Base-by-base conservation (phyloP, 1,140 invertebrate species). In the Drosophila orosa region DNA sequence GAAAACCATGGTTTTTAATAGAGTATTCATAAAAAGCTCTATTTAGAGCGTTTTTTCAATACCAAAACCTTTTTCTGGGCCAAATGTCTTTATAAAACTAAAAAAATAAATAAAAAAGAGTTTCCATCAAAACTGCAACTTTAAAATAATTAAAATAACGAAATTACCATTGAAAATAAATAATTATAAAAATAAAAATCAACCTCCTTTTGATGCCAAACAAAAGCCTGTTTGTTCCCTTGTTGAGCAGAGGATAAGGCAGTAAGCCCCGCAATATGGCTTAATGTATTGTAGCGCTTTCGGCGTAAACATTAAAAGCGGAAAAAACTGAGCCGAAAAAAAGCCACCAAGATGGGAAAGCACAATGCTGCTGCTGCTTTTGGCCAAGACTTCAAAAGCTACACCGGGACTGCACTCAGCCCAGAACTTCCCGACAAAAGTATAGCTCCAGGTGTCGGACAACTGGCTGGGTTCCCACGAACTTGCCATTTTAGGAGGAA, bases 281-380 rank as follows among this genome's bases (percentile, higher is more conserved):
- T 81, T 87, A 89, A 87, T 87, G 84, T 78, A 61, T 68, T 89
- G 84, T 44, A 74, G 27, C 68, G 84, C 84, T 78, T 57, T 45
- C 39, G 84, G 80, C 84, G 17, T 25, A 59, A 59, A 62, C 75
- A 65, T 83, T 78, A 63, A 45, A 27, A 62, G 31, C 31, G 9
- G 9, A 35, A 37, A 37, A 25, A 48, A 39, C 15, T 39, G 31
- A 19, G 15, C n/a, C 9, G 22, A 39, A 58, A 77, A 65, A 42
- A 37, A 54, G 5, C 31, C n/a, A 3, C 17, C 17, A 56, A 50
- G 61, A 63, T 65, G 19, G 17, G n/a, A 33, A n/a, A 24, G 27
- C 40, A 47, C 35, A 67, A 61, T 67, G 67, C 58, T 35, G 52
- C 40, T 54, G 75, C 47, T 44, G 54, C 40, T 47, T 47, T 55